phyloP scores from a whole-genome alignment of 2,797 vertebrate genomes.

The Anguilla pacifica region DNA sequence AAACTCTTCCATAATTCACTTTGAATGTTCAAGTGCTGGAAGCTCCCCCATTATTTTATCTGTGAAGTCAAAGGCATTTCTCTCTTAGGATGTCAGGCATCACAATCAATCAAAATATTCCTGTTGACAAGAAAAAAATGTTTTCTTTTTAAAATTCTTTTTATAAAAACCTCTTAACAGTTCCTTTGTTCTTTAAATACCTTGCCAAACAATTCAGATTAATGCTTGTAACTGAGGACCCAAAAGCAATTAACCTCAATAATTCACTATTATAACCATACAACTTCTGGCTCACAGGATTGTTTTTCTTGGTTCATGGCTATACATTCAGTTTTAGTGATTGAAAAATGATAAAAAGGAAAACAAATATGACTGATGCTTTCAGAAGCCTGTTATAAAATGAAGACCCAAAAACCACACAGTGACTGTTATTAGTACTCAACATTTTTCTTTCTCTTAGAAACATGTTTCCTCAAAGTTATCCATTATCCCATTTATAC shows the following conservation, averaged over 20 bases:
- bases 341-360: neutral
- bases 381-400: neutral
- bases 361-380: constrained; percentile 9
- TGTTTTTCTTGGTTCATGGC: neutral
- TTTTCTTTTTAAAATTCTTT: neutral
- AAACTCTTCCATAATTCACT: constrained; percentile 67
- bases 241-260: neutral
- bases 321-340: neutral
- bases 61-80: constrained; percentile 16
- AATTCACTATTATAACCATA: neutral
- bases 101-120: constrained; percentile 19
- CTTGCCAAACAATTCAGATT: neutral
- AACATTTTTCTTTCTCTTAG: constrained; percentile 3
- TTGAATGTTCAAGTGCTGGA: constrained; percentile 36
- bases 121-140: constrained; percentile 53
- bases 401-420: constrained; percentile 8
- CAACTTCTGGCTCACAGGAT: neutral
- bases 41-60: constrained; percentile 49
- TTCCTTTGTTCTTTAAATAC: constrained; percentile 1
- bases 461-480: constrained; percentile 14
- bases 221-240: neutral
- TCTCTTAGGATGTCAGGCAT: constrained; percentile 37
- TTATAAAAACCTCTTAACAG: neutral
- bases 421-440: constrained; percentile 6
- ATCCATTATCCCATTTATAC: constrained; percentile 5